Evolutionary conservation across 2,797 vertebrate genomes (phyloP).

Genomic region (Naso thynnoides): DNA sequence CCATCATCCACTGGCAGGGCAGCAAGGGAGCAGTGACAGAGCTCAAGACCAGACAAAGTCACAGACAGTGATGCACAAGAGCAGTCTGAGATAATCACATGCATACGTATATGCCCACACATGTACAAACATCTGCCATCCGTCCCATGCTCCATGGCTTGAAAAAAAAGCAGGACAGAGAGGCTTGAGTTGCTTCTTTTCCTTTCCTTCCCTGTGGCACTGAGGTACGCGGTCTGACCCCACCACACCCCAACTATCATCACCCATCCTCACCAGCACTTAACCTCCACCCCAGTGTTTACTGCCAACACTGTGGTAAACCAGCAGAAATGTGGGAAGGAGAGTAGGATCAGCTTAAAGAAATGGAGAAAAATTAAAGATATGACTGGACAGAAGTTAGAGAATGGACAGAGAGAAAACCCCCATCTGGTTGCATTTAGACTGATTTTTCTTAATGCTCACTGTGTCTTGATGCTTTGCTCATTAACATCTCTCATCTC

Average conservation of each 20-base stretch:
- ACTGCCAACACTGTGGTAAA: slow-evolving; percentile 69
- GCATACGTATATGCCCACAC: slow-evolving; percentile 22
- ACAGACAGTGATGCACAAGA: slow-evolving; percentile 49
- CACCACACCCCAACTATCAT: slow-evolving; percentile 65
- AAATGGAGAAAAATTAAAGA: slow-evolving; percentile 66
- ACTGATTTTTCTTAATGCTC: slow-evolving; percentile 45
- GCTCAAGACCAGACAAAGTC: slow-evolving; percentile 73
- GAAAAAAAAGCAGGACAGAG: slow-evolving; percentile 2
- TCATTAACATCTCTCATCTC: slow-evolving; percentile 65
- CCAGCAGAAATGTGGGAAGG: slow-evolving; percentile 62
- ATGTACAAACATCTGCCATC: slow-evolving; percentile 68
- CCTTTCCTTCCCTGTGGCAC: slow-evolving; percentile 31
- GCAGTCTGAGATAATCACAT: slow-evolving; percentile 32
- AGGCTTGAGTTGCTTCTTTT: slow-evolving; percentile 26
- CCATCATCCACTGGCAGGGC: slow-evolving; percentile 60
- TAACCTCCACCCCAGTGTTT: slow-evolving; percentile 49
- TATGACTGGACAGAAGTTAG: slow-evolving; percentile 50
- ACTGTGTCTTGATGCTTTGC: slow-evolving; percentile 63
- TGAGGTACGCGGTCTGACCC: slow-evolving; percentile 64
- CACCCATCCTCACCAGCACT: slow-evolving; percentile 59
- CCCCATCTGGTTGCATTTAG: slow-evolving; percentile 81
- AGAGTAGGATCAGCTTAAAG: slow-evolving; percentile 41
- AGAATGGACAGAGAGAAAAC: slow-evolving; percentile 47
- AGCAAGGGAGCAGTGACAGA: slow-evolving; percentile 39
- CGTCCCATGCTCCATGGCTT: slow-evolving; percentile 42